A percentile compares a stretch with the other conserved stretches of the same genome.
Conservation (phyloP, 2,113 vertebrate genomes). For the Rostratula benghalensis region DNA sequence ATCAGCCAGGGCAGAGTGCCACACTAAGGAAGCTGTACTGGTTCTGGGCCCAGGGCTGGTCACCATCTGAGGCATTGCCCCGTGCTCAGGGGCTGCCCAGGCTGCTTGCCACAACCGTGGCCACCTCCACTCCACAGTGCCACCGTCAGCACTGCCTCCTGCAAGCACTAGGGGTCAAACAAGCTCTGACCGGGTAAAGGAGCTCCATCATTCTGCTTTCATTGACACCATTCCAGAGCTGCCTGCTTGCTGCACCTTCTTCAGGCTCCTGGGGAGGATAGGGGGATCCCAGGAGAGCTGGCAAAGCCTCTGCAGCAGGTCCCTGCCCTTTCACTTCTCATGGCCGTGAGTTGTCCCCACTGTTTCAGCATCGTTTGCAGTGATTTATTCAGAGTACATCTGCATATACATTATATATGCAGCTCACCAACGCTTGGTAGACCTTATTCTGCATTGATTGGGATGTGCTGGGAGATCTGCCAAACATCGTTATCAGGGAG, state of each 20-base stretch:
- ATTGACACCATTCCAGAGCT: not conserved
- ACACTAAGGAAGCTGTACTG: conserved; percentile 1
- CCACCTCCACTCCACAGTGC: not conserved
- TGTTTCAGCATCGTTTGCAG: not conserved
- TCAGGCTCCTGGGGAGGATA: not conserved
- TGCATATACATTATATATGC: conserved; percentile 12
- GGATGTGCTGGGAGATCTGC: not conserved
- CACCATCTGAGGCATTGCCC: not conserved
- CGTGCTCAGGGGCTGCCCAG: not conserved
- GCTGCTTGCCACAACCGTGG: not conserved
- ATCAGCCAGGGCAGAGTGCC: conserved; percentile 6
- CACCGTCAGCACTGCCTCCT: not conserved
- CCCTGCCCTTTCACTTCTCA: not conserved
- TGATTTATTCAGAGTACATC: conserved; percentile 9
- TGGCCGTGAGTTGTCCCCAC: not conserved
- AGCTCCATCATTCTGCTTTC: not conserved
- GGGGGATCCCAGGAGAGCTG: not conserved
- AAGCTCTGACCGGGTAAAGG: not conserved
- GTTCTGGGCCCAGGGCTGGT: not conserved
- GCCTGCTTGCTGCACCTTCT: not conserved
- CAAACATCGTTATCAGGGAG: not conserved
- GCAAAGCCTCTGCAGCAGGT: not conserved
- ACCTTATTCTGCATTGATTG: not conserved
- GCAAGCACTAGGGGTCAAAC: rapidly evolving
- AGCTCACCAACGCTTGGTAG: not conserved